Conservation (phyloP, 2,797 vertebrate genomes). For the Cryptoprocta ferox region DNA sequence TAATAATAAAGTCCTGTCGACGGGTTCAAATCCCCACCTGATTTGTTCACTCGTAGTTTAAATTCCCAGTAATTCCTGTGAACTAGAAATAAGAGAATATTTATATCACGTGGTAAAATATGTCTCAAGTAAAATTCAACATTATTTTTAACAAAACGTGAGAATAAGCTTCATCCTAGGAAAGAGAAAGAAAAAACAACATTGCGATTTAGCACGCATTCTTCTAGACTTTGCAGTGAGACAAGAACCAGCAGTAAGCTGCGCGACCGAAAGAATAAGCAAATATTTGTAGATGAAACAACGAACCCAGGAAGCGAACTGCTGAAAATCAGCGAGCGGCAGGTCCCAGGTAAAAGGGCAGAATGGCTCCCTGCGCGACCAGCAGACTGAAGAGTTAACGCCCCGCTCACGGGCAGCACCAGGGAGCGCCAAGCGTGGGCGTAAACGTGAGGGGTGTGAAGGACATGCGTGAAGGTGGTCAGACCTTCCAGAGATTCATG, state of each 20-base stretch:
- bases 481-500: not conserved
- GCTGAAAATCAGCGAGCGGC: not conserved
- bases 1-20: not conserved
- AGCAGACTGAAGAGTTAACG: too few species aligned
- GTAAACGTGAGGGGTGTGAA: not conserved
- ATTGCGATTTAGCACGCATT: not conserved
- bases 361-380: rapidly evolving
- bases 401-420: rapidly evolving
- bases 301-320: not conserved
- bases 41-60: not conserved
- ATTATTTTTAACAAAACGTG: not conserved
- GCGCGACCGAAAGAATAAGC: not conserved
- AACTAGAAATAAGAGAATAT: not conserved
- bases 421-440: too few species aligned
- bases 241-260: not conserved
- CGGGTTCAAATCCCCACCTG: not conserved
- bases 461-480: too few species aligned
- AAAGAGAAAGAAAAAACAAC: not conserved
- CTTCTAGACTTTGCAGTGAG: not conserved
- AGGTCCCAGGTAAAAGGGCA: not conserved
- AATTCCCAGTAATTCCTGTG: not conserved
- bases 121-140: not conserved
- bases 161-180: not conserved
- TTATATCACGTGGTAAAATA: not conserved
- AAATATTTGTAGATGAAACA: not conserved